phyloP scores from a whole-genome alignment of 2,797 vertebrate genomes.

The Chloroceryle amazona region DNA sequence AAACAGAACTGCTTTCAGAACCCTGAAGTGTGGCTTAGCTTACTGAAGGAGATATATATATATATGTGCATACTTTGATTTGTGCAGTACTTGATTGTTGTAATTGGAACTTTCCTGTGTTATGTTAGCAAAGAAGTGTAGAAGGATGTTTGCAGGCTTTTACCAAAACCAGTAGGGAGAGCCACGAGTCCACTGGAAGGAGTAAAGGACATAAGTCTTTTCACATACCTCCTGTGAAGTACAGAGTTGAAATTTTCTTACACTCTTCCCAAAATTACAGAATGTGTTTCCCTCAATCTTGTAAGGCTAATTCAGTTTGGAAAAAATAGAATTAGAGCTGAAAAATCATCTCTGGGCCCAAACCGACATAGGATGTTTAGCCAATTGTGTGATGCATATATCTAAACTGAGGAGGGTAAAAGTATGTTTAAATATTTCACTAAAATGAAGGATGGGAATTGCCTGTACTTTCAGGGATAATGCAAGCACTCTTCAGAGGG shows the following conservation, averaged over 20 bases:
- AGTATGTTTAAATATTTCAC: background rate
- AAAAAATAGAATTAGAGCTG: background rate
- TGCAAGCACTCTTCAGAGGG: background rate
- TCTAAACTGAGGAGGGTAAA: background rate
- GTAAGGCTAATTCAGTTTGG: background rate
- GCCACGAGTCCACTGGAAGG: slow-evolving; percentile 48
- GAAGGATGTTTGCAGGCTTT: slow-evolving; percentile 44
- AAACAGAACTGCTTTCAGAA: background rate
- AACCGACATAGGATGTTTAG: background rate
- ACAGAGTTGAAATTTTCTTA: background rate
- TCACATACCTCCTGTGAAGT: background rate
- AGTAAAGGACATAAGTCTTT: slow-evolving; percentile 41
- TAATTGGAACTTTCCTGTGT: background rate
- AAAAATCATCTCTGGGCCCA: background rate
- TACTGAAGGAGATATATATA: background rate
- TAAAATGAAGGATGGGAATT: background rate
- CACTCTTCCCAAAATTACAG: background rate
- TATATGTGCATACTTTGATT: background rate
- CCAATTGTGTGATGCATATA: background rate
- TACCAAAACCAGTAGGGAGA: slow-evolving; percentile 68
- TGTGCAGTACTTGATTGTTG: background rate
- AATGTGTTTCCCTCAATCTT: background rate
- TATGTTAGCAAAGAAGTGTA: background rate
- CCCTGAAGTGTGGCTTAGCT: background rate
- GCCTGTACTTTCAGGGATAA: background rate